phyloP scores from a whole-genome alignment of 1,140 invertebrate genomes.

The Drosophila kikkawai region DNA sequence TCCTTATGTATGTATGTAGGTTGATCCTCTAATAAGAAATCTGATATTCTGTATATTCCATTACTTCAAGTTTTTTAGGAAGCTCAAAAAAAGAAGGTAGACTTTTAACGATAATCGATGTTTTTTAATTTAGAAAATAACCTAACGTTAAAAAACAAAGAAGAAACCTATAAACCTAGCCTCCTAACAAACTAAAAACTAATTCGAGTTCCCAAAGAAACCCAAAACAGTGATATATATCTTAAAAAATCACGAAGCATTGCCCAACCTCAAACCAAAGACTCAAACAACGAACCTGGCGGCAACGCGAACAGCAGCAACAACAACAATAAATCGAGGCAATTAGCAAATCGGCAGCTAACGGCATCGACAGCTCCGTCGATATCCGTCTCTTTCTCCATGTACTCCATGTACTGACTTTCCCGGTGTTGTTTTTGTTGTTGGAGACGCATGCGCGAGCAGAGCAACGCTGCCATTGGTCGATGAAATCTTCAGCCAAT shows the following conservation, averaged over 20 bases:
- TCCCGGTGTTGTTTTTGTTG: constrained; percentile 3
- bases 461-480: constrained; percentile 55
- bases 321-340: constrained; percentile 15
- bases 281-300: constrained; percentile 74
- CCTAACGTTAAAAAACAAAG: fast-evolving
- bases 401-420: constrained; percentile 25
- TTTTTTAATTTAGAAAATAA: not conserved
- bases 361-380: constrained; percentile 48
- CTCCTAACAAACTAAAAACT: not conserved
- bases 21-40: not conserved
- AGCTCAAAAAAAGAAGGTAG: not conserved
- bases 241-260: constrained; percentile 6
- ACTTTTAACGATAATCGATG: not conserved
- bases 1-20: too few relatives aligned
- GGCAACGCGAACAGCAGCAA: constrained; percentile 25
- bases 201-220: not conserved
- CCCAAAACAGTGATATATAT: not conserved
- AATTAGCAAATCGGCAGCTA: constrained; percentile 66
- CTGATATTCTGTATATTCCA: not conserved
- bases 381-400: constrained; percentile 41
- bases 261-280: constrained; percentile 72
- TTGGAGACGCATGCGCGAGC: constrained; percentile 62
- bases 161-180: not conserved
- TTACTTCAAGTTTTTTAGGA: not conserved
- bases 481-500: constrained; percentile 47